Evolutionary conservation across 2,888 invertebrate genomes (phyloP), one percentile per base, ranked within the genome.

Genomic region (Heteromurus nitidus): DNA sequence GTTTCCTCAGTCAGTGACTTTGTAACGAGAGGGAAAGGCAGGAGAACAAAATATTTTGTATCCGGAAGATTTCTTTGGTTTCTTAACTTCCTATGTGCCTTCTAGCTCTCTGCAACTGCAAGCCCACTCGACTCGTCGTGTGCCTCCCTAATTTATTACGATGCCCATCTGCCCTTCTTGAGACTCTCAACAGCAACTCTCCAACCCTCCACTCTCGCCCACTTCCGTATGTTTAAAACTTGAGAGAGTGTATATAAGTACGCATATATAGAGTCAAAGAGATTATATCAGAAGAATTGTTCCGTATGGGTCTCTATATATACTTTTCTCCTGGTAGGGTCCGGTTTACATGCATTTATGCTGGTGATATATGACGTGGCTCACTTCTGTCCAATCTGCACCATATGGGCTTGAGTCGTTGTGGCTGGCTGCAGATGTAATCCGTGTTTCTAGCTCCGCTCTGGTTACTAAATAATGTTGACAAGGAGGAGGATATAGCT

Each of bases 111-210:
- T 55, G 28, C 16, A 55, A 76, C 60, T 80, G 64, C 80, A n/a
- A n/a, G n/a, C n/a, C n/a, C n/a, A n/a, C n/a, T n/a, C n/a, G n/a
- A n/a, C n/a, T n/a, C n/a, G n/a, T n/a, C 74, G 42, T 42, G 80
- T 80, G 74, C 64, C 74, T 80, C 73, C 44, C 74, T 62, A 74
- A 80, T 65, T 80, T 80, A 80, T 80, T 80, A 80, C 74, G 80
- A 80, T 80, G 69, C 80, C 80, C 80, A 80, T 80, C 80, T 80
- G 80, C 80, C 74, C 80, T 80, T 80, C 80, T 80, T 80, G 80
- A 74, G 62, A 67, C 73, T 80, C 64, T 73, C 62, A 28, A 80
- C 31, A 80, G 74, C 80, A 68, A 62, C 68, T 80, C 64, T 20
- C 55, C 22, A 24, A 9, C 36, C 36, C 13, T 36, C 9, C 30